These are phyloP conservation scores for Calliscelio sp. DNA, from an alignment of 2,888 invertebrate genomes.

Conservation along the genomic window DNA sequence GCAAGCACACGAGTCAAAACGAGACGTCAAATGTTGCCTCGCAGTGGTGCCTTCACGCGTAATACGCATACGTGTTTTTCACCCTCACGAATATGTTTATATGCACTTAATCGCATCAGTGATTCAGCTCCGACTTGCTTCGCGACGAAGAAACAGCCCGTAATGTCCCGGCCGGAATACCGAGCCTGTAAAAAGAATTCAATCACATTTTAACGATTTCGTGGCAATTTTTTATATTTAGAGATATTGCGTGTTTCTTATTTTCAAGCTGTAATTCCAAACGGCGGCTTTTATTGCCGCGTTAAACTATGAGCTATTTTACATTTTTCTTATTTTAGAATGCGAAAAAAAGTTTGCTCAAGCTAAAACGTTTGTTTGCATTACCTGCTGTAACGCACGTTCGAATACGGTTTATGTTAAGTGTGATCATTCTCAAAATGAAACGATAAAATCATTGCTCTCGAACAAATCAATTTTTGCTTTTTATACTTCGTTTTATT, in stretches of 20 bases:
- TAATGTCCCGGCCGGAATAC: constrained; percentile 29
- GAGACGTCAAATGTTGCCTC: constrained; percentile 53
- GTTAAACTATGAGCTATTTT: constrained; percentile 37
- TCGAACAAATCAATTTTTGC: not conserved
- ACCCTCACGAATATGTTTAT: constrained; percentile 45
- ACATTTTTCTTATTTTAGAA: constrained; percentile 38
- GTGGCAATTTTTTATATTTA: constrained; percentile 41
- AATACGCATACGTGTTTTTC: constrained; percentile 52
- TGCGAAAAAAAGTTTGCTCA: constrained; percentile 11
- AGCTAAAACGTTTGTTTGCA: constrained; percentile 31
- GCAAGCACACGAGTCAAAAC: constrained; percentile 26
- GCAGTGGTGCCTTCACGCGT: constrained; percentile 18
- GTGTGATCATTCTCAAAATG: not conserved
- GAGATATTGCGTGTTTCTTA: constrained; percentile 49
- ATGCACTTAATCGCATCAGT: constrained; percentile 59
- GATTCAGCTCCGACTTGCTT: constrained; percentile 38
- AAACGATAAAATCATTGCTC: not conserved
- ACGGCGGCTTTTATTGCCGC: constrained; percentile 36
- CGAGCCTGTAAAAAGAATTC: constrained; percentile 45
- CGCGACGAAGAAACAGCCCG: constrained; percentile 30
- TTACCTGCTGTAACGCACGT: not conserved
- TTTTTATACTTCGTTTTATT: too few relatives aligned
- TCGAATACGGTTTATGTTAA: not conserved
- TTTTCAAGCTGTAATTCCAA: constrained; percentile 36
- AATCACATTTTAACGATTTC: constrained; percentile 54